Evolutionary conservation across 2,888 invertebrate genomes (phyloP), one percentile per base, ranked within the genome.

Genomic region (Eupelmus urozonus): DNA sequence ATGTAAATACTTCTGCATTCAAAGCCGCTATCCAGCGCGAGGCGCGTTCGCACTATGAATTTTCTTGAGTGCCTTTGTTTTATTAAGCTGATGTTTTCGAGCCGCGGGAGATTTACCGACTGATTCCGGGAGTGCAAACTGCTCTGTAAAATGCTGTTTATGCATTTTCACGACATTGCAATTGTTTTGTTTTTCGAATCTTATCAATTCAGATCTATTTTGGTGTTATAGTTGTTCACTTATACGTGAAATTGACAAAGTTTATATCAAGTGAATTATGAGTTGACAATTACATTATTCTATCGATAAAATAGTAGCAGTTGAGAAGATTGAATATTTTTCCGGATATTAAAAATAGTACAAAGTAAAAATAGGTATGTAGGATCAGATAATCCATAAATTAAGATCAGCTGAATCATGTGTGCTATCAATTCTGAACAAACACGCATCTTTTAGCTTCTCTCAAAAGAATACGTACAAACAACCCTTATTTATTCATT

Each of bases 1-100:
- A 62, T 66, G 77, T 67, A 67, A 77, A 77, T 77, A 67, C 66
- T 66, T 55, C 45, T 23, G 42, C 13, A 29, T 60, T 67, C 53
- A n/a, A 34, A 70, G 76, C 34, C 25, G 40, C 60, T 60, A 51
- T 51, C 34, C 51, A 4, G 23, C n/a, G n/a, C n/a, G 27, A 13
- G 25, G 13, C 13, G 3, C 9, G 9, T 20, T 67, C 11, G 1
- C 13, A 49, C 20, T 60, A 59, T 62, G 71, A 65, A 59, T 76
- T 76, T 76, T 53, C 65, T 11, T 23, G 55, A 51, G 18, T 49
- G 62, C 40, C 65, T 65, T 51, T 42, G 59, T 51, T 59, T 66
- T 40, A 66, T 29, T 23, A 55, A 63, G 34, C 57, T 49, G 34
- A 18, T 49, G 18, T 42, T 45, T 42, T 53, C n/a, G 16, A 55